A percentile compares a stretch with the other conserved stretches of the same genome.
phyloP scores from a whole-genome alignment of 2,888 invertebrate species.

The Pyrrhia umbra region DNA sequence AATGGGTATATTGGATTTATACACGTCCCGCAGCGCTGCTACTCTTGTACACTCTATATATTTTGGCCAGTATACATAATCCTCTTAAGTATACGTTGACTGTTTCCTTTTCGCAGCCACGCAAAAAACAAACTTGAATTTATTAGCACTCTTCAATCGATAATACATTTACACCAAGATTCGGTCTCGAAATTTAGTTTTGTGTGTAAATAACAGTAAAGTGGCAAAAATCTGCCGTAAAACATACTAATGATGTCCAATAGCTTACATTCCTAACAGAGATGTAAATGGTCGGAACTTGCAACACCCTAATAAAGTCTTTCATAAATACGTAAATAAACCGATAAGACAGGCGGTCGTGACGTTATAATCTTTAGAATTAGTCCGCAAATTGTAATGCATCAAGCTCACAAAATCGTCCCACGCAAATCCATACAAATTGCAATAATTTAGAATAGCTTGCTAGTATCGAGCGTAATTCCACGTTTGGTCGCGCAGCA shows the following conservation, averaged over 20 bases:
- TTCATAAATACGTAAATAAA: slow-evolving; percentile 49
- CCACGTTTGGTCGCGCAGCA: slow-evolving; percentile 53
- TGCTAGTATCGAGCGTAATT: slow-evolving; percentile 64
- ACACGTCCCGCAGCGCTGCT: slow-evolving; percentile 77
- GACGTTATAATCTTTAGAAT: slow-evolving; percentile 65
- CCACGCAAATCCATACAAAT: slow-evolving; percentile 70
- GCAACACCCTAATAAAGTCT: slow-evolving; percentile 54
- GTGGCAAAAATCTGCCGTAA: background rate
- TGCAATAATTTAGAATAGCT: slow-evolving; percentile 72
- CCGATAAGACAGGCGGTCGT: slow-evolving; percentile 55
- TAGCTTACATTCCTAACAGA: slow-evolving; percentile 24
- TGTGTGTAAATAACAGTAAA: slow-evolving; percentile 22
- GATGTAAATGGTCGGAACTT: slow-evolving; percentile 27
- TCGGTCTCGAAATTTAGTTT: slow-evolving; percentile 42
- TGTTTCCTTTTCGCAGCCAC: slow-evolving; percentile 45
- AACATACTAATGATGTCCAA: slow-evolving; percentile 14
- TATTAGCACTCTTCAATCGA: slow-evolving; percentile 59
- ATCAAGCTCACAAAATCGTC: slow-evolving; percentile 70
- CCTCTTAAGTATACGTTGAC: slow-evolving; percentile 25
- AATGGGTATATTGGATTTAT: slow-evolving; percentile 82
- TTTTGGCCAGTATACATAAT: slow-evolving; percentile 55
- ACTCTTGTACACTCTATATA: slow-evolving; percentile 65
- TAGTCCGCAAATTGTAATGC: slow-evolving; percentile 67
- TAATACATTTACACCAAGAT: slow-evolving; percentile 41
- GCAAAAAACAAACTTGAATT: slow-evolving; percentile 51